These are phyloP conservation scores for Leuciscus waleckii DNA, from an alignment of 2,797 vertebrate species.

Conservation along the genomic window DNA sequence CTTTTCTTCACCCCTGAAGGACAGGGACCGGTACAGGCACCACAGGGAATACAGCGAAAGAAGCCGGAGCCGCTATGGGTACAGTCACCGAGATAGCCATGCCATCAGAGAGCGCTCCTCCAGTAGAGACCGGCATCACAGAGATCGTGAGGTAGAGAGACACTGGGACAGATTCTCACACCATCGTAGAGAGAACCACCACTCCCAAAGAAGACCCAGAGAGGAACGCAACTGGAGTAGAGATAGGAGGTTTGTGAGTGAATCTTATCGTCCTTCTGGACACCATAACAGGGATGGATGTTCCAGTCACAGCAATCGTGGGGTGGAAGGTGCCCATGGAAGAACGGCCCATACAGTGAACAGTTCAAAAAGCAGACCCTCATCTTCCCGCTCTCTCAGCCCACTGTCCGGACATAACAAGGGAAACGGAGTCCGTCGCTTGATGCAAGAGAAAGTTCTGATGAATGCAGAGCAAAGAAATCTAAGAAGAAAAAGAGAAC, in stretches of 20 bases:
- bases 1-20: conserved; percentile 54
- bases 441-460: conserved; percentile 60
- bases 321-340: conserved; percentile 55
- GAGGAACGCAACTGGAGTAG: conserved; percentile 59
- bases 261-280: conserved; percentile 61
- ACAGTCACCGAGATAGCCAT: conserved; percentile 59
- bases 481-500: conserved; percentile 92
- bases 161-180: conserved; percentile 69
- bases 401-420: conserved; percentile 62
- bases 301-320: conserved; percentile 63
- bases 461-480: conserved; percentile 79
- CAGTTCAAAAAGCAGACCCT: conserved; percentile 62
- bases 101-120: conserved; percentile 70
- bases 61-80: conserved; percentile 69
- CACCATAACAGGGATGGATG: conserved; percentile 34
- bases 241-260: conserved; percentile 68
- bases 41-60: conserved; percentile 71
- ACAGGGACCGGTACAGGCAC: conserved; percentile 66
- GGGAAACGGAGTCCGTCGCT: conserved; percentile 59
- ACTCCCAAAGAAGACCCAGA: conserved; percentile 39
- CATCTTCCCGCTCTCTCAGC: conserved; percentile 58
- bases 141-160: conserved; percentile 58
- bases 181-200: conserved; percentile 42
- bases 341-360: conserved; percentile 65
- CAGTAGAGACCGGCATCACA: conserved; percentile 72